Percentiles rank a stretch among this genome's conserved stretches.
phyloP scores from a whole-genome alignment of 2,888 invertebrate genomes.

The Slavum lentiscoides region DNA sequence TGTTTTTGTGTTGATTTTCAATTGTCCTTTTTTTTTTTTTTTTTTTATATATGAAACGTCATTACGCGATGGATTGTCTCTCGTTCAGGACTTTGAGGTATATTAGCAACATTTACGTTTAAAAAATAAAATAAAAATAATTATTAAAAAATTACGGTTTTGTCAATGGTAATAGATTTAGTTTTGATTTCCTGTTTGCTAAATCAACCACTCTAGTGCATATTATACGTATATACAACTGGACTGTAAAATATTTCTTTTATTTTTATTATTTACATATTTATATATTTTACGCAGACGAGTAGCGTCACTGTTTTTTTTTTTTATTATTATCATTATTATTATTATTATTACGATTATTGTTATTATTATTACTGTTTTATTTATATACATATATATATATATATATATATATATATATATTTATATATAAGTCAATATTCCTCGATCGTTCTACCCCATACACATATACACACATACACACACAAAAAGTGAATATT shows the following conservation, averaged over 20 bases:
- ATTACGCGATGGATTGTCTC: conserved; percentile 49
- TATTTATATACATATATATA: conserved; percentile 2
- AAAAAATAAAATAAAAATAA: conserved; percentile 31
- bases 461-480: neutral
- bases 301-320: conserved; percentile 43
- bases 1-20: conserved; percentile 45
- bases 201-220: conserved; percentile 51
- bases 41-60: conserved; percentile 45
- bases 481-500: no score
- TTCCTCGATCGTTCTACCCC: conserved; percentile 26
- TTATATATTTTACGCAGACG: conserved; percentile 34
- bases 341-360: conserved; percentile 21
- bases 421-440: conserved; percentile 12
- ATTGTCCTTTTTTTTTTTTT: conserved; percentile 52
- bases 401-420: conserved; percentile 12
- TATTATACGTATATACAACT: conserved; percentile 49
- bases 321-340: conserved; percentile 17
- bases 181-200: conserved; percentile 52
- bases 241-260: conserved; percentile 46
- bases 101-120: conserved; percentile 31
- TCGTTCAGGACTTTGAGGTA: conserved; percentile 53
- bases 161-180: no score
- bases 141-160: conserved; percentile 20
- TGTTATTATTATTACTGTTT: no score
- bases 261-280: conserved; percentile 24